Evolutionary conservation across 2,797 vertebrate genomes (phyloP).

Genomic region (Jordanella pulchra): DNA sequence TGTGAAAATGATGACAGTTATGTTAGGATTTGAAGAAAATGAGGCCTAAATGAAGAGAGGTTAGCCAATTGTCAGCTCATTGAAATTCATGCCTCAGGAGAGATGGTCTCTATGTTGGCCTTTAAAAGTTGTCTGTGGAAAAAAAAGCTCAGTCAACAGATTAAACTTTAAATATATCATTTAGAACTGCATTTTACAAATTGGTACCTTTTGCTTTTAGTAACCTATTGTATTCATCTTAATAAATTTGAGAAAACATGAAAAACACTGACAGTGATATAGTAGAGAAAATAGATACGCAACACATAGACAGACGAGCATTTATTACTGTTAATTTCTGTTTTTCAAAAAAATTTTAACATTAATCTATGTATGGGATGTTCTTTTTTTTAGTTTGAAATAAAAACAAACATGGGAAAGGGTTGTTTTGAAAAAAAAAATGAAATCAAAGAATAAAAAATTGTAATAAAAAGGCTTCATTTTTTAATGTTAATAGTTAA

Average conservation of each 20-base stretch:
- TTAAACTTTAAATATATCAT: not conserved
- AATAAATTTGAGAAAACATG: not conserved
- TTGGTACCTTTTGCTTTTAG: not conserved
- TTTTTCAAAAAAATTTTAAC: too few relatives aligned
- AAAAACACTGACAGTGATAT: too few relatives aligned
- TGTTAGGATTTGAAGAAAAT: slow-evolving; percentile 33
- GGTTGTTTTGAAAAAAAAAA: too few relatives aligned
- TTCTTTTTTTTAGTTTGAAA: too few relatives aligned
- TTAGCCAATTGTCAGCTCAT: slow-evolving; percentile 46
- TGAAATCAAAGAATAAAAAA: too few relatives aligned
- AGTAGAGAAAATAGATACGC: too few relatives aligned
- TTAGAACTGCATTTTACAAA: not conserved
- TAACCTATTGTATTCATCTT: not conserved
- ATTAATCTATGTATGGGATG: too few relatives aligned
- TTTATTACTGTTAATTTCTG: too few relatives aligned
- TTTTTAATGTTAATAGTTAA: too few relatives aligned
- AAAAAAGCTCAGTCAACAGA: slow-evolving; percentile 46
- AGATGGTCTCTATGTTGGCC: slow-evolving; percentile 51
- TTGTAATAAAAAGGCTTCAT: too few relatives aligned
- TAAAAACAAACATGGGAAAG: too few relatives aligned
- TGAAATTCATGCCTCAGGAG: slow-evolving; percentile 49
- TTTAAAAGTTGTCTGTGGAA: slow-evolving; percentile 54
- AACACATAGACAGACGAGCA: too few relatives aligned
- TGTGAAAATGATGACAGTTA: slow-evolving; percentile 22
- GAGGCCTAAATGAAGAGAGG: slow-evolving; percentile 26